Percentiles rank a stretch among this genome's conserved stretches.
These are phyloP conservation scores for Heteropelma amictum DNA, from an alignment of 2,888 invertebrate genomes.

Conservation along the genomic window DNA sequence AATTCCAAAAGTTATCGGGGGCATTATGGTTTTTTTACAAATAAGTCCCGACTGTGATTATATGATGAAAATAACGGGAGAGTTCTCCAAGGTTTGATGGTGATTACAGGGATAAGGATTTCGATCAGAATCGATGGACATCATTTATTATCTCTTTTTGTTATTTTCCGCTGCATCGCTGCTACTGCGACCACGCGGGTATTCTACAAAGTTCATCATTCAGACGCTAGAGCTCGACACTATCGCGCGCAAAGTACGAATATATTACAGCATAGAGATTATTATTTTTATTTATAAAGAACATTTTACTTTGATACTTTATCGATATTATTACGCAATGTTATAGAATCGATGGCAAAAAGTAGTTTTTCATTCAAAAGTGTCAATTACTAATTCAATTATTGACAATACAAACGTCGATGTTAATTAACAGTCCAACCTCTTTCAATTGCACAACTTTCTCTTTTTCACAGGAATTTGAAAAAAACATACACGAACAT, in stretches of 20 bases:
- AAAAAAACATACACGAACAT: background rate
- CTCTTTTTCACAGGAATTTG: background rate
- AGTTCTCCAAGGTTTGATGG: background rate
- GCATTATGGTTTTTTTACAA: slow-evolving; percentile 58
- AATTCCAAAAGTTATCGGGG: slow-evolving; percentile 67
- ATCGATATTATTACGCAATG: no score
- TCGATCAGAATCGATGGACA: no score
- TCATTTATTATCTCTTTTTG: no score
- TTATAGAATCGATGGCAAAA: no score
- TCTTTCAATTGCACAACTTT: background rate
- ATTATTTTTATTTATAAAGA: background rate
- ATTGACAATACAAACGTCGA: no score
- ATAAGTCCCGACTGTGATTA: background rate
- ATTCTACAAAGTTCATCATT: background rate
- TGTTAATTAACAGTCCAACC: background rate
- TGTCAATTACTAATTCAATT: no score
- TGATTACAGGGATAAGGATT: slow-evolving; percentile 2
- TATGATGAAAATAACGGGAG: background rate
- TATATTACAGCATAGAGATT: background rate
- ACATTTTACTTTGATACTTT: background rate
- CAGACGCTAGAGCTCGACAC: background rate
- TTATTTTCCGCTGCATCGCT: no score
- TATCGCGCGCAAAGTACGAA: background rate
- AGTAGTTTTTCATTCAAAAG: no score
- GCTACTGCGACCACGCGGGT: no score